phyloP scores from a whole-genome alignment of 2,888 invertebrate species.

The Philaethria dido region DNA sequence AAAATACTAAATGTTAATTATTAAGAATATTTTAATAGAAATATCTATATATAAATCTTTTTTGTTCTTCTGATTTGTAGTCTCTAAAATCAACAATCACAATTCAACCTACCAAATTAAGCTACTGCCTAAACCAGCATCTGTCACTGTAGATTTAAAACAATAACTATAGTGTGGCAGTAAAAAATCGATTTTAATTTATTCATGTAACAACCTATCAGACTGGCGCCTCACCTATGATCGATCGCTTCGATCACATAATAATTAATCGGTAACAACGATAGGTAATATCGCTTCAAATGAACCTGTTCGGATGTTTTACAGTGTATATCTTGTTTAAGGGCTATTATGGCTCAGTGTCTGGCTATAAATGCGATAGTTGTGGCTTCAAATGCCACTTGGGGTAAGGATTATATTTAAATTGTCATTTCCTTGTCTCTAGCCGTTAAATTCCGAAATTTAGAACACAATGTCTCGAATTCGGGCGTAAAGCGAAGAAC shows the following conservation, averaged over 20 bases:
- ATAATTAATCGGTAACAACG: slow-evolving; percentile 68
- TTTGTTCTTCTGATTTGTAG: too few species aligned
- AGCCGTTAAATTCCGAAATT: too few species aligned
- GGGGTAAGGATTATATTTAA: too few species aligned
- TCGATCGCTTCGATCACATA: slow-evolving; percentile 72
- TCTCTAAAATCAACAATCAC: neutral
- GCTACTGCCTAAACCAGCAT: neutral
- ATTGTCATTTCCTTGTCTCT: too few species aligned
- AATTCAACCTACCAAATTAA: neutral
- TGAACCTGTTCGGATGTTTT: slow-evolving; percentile 14
- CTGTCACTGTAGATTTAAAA: slow-evolving; percentile 20
- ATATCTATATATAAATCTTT: neutral
- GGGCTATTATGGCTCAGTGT: too few species aligned
- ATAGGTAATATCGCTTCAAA: slow-evolving; percentile 35
- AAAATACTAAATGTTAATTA: too few species aligned
- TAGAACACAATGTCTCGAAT: too few species aligned
- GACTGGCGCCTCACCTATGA: slow-evolving; percentile 70
- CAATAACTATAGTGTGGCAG: slow-evolving; percentile 31
- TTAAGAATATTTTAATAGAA: neutral
- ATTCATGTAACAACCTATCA: slow-evolving; percentile 76
- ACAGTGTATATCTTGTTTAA: slow-evolving; percentile 8
- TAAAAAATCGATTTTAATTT: slow-evolving; percentile 70
- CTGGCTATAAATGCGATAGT: too few species aligned
- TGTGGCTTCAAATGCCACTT: too few species aligned
- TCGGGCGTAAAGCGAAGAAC: too few species aligned